Evolutionary conservation across 1,140 invertebrate genomes (phyloP).

Genomic region (Agrypnia vestita): DNA sequence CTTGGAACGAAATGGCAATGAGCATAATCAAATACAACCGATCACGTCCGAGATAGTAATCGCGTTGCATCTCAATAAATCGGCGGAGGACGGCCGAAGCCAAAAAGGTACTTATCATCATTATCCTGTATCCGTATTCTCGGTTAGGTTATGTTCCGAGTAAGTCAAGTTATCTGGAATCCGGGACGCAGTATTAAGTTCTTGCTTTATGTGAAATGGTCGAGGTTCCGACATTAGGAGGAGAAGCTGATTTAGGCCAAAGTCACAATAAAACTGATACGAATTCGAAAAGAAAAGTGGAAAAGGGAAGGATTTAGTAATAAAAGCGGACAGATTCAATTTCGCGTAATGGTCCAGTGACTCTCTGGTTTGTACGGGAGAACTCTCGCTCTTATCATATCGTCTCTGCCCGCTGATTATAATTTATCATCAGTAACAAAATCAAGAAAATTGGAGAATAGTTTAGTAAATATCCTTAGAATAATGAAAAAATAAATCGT

Average conservation of each 20-base stretch:
- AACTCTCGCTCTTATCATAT: background rate
- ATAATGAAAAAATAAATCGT: too few relatives aligned
- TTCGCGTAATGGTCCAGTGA: constrained; percentile 12
- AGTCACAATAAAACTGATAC: constrained; percentile 42
- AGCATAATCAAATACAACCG: too few relatives aligned
- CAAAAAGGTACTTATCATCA: background rate
- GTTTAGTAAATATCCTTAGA: too few relatives aligned
- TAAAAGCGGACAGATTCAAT: constrained; percentile 15
- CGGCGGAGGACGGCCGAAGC: background rate
- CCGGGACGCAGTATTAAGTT: constrained; percentile 13
- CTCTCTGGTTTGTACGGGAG: background rate
- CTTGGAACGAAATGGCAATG: too few relatives aligned
- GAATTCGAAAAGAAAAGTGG: constrained; percentile 8
- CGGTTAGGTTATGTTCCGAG: background rate
- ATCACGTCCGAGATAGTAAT: too few relatives aligned
- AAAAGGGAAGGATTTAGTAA: constrained; percentile 8
- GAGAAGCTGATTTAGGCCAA: constrained; percentile 29
- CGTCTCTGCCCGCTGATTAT: too few relatives aligned
- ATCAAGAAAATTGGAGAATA: too few relatives aligned
- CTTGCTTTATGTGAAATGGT: constrained; percentile 23
- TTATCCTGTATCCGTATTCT: background rate
- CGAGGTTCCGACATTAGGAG: constrained; percentile 8
- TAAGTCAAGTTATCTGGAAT: constrained; percentile 1
- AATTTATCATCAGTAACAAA: too few relatives aligned
- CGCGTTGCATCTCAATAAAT: too few relatives aligned